Conservation (phyloP, 2,113 vertebrate species). For the Conger conger region DNA sequence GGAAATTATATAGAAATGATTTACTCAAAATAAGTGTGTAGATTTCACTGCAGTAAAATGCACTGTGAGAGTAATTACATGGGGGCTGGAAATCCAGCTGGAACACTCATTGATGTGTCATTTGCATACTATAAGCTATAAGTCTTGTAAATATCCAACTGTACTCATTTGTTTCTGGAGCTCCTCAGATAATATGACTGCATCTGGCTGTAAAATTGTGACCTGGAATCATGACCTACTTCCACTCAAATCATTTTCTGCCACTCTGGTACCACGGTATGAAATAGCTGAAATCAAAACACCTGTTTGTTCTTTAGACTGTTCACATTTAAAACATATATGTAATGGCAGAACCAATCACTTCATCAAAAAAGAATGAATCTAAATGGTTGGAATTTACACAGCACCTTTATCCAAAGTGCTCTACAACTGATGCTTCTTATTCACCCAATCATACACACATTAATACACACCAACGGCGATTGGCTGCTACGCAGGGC, state of each 20-base stretch:
- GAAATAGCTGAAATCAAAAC: neutral
- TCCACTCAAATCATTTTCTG: neutral
- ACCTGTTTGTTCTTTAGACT: no score
- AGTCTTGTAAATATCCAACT: neutral
- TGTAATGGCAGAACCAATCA: no score
- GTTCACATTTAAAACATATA: no score
- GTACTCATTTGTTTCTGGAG: neutral
- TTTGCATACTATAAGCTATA: neutral
- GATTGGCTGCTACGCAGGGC: no score
- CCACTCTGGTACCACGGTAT: neutral
- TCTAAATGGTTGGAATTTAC: no score
- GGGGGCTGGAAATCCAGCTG: neutral
- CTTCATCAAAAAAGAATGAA: no score
- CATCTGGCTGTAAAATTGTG: neutral
- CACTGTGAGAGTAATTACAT: neutral
- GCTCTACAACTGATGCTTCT: no score
- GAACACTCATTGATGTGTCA: no score
- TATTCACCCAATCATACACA: no score
- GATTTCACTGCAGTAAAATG: neutral
- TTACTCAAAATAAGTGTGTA: neutral
- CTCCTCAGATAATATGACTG: neutral
- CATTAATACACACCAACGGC: no score
- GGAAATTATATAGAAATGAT: neutral
- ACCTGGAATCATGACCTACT: neutral
- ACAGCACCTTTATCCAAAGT: no score